These are phyloP conservation scores for Hirtodrosophila cameraria DNA, from an alignment of 2,888 invertebrate species.

Conservation along the genomic window DNA sequence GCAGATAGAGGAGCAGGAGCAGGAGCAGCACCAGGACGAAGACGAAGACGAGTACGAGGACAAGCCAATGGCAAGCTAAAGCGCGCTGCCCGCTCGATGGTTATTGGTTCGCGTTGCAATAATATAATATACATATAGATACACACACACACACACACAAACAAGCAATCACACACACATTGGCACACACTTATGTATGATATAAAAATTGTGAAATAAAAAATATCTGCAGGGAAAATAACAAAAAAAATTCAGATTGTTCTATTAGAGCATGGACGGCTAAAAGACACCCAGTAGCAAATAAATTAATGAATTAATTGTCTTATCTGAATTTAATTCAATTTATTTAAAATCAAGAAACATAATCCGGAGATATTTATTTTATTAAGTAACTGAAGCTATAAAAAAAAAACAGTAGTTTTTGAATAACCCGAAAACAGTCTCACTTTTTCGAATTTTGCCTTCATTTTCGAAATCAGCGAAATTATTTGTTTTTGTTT, in stretches of 20 bases:
- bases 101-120: constrained; percentile 83
- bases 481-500: too few relatives aligned
- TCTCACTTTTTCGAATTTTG: too few relatives aligned
- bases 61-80: constrained; percentile 81
- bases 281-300: constrained; percentile 8
- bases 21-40: too few relatives aligned
- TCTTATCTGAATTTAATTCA: too few relatives aligned
- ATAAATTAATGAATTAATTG: too few relatives aligned
- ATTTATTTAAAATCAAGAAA: too few relatives aligned
- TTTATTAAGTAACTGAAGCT: too few relatives aligned
- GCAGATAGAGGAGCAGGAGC: constrained; percentile 14
- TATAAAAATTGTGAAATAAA: constrained; percentile 76
- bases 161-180: constrained; percentile 20
- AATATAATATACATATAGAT: constrained; percentile 73
- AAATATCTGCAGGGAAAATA: constrained; percentile 44
- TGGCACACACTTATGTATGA: constrained; percentile 43
- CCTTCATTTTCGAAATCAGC: too few relatives aligned
- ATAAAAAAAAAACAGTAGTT: too few relatives aligned
- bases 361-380: too few relatives aligned
- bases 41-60: too few relatives aligned
- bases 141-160: constrained; percentile 44
- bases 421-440: too few relatives aligned
- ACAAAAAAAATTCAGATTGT: constrained; percentile 7
- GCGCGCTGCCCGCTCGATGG: constrained; percentile 78
- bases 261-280: not conserved